Conservation (phyloP, 2,113 vertebrate genomes). For the Chaenogobius annularis region DNA sequence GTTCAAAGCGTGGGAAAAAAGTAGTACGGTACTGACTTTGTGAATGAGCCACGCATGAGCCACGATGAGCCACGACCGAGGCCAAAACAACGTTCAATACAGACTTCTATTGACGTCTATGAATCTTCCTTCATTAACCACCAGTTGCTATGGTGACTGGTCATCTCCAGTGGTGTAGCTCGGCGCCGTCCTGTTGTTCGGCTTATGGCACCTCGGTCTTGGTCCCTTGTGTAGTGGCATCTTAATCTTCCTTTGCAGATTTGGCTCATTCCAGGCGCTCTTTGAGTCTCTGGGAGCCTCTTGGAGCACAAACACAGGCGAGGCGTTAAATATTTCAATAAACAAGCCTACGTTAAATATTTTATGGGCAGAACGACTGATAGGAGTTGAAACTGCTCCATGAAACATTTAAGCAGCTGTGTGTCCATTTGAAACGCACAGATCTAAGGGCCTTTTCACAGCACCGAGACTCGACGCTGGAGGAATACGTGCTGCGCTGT, state of each 20-base stretch:
- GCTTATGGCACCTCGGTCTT: conserved; percentile 24
- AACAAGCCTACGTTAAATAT: conserved; percentile 68
- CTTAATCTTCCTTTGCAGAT: conserved; percentile 46
- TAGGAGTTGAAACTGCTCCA: conserved; percentile 60
- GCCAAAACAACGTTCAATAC: too few relatives aligned
- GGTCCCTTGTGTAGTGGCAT: conserved; percentile 33
- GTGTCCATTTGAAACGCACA: conserved; percentile 50
- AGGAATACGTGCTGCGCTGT: conserved; percentile 37
- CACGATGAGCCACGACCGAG: too few relatives aligned
- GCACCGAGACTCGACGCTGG: conserved; percentile 11
- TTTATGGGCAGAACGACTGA: conserved; percentile 59
- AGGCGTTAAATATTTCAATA: conserved; percentile 71
- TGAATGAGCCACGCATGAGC: too few relatives aligned
- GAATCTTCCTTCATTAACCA: not conserved
- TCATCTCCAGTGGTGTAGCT: not conserved
- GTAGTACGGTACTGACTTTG: too few relatives aligned
- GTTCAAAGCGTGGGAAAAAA: too few relatives aligned
- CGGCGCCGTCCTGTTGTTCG: conserved; percentile 22
- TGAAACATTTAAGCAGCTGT: conserved; percentile 61
- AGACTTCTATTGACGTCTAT: not conserved
- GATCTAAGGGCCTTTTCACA: conserved; percentile 23
- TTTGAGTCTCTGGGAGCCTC: conserved; percentile 29
- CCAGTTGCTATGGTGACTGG: not conserved
- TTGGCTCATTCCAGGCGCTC: conserved; percentile 28
- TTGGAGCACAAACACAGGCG: conserved; percentile 47